These are phyloP conservation scores for Lamellibrachia luymesi DNA, from an alignment of 1,140 invertebrate species.

Conservation along the genomic window DNA sequence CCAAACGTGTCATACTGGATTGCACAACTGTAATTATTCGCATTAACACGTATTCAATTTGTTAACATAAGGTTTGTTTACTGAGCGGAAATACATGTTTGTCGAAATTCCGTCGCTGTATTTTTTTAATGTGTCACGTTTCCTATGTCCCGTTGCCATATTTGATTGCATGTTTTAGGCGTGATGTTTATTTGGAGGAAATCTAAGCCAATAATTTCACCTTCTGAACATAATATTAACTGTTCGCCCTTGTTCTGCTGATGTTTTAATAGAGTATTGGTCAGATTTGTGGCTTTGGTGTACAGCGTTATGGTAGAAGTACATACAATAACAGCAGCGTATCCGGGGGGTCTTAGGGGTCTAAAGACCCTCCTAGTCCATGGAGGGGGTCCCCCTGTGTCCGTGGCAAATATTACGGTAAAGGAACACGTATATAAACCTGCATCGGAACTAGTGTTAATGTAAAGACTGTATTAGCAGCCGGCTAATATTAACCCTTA, in stretches of 20 bases:
- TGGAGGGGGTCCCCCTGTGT: too few species aligned
- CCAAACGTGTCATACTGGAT: background rate
- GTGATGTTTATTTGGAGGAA: background rate
- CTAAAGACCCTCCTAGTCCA: too few species aligned
- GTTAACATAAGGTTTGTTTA: background rate
- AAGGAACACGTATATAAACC: too few species aligned
- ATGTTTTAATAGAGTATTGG: too few species aligned
- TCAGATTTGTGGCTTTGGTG: background rate
- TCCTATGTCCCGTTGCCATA: background rate
- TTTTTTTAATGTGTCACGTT: background rate
- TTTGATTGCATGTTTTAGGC: background rate
- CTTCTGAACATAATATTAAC: background rate
- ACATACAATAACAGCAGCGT: too few species aligned
- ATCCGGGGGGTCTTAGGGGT: too few species aligned
- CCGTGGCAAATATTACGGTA: too few species aligned
- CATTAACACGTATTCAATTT: background rate
- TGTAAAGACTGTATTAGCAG: too few species aligned
- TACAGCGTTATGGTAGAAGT: background rate
- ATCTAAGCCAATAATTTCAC: background rate
- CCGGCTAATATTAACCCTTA: too few species aligned
- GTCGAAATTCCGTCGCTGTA: background rate
- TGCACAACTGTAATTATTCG: background rate
- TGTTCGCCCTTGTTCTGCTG: background rate
- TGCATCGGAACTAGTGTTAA: too few species aligned
- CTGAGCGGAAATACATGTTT: background rate